phyloP scores from a whole-genome alignment of 2,113 vertebrate species.

The Lamprotornis superbus region DNA sequence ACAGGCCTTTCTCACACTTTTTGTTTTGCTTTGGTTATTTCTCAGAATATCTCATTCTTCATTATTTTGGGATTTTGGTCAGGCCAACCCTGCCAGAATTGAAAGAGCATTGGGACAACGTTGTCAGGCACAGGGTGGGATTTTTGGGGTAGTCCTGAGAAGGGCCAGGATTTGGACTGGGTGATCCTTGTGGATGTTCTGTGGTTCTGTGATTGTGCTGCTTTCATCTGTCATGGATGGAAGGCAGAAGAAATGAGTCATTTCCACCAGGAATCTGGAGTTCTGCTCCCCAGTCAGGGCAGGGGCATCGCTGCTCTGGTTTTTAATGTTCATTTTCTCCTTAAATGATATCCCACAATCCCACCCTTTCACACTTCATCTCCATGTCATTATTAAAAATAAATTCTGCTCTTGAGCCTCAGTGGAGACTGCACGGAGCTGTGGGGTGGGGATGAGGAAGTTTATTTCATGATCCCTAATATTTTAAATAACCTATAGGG shows the following conservation, averaged over 20 bases:
- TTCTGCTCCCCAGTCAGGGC: background rate
- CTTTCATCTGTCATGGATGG: background rate
- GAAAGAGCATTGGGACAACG: background rate
- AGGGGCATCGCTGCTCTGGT: background rate
- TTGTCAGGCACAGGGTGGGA: background rate
- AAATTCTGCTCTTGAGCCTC: background rate
- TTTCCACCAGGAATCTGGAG: background rate
- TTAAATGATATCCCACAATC: background rate
- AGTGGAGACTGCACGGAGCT: background rate
- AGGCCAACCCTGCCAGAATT: background rate
- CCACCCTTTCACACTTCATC: background rate
- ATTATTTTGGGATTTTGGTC: background rate
- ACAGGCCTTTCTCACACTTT: background rate
- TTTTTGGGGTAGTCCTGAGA: background rate
- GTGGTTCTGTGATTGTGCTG: background rate
- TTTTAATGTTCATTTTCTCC: background rate
- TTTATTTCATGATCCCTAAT: background rate
- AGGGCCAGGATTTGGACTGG: background rate
- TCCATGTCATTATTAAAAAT: background rate
- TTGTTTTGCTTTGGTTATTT: slow-evolving; percentile 4
- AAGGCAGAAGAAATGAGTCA: background rate
- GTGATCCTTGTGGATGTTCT: background rate
- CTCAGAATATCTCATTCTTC: background rate
- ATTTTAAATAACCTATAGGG: background rate
- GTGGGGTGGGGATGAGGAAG: background rate